A percentile compares a stretch with the other conserved stretches of the same genome.
Evolutionary conservation across 2,888 invertebrate species (phyloP).

Genomic region (Ypsolopha scabrella): DNA sequence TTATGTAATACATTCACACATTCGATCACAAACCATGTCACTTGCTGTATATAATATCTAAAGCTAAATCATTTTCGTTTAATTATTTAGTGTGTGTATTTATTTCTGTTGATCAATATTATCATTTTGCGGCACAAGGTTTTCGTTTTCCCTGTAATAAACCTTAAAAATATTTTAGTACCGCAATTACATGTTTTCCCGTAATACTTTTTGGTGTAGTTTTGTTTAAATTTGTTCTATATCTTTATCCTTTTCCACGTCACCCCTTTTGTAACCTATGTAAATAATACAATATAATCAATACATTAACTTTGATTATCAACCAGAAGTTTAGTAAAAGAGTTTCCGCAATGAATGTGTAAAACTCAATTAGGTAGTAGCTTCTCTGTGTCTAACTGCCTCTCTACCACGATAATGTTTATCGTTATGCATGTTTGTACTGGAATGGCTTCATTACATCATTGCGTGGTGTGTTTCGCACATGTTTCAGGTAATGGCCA

Average conservation of each 20-base stretch:
- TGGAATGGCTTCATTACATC: constrained; percentile 71
- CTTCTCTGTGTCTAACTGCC: constrained; percentile 49
- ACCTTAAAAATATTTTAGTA: too few species aligned
- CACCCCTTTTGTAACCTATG: neutral
- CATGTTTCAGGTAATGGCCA: constrained; percentile 79
- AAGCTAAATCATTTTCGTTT: neutral
- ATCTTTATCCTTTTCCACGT: neutral
- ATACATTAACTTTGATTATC: neutral
- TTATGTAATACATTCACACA: neutral
- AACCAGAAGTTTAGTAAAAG: neutral
- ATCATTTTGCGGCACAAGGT: neutral
- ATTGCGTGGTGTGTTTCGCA: constrained; percentile 71
- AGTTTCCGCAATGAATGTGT: neutral
- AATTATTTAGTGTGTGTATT: neutral
- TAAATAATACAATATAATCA: neutral
- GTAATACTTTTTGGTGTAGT: neutral
- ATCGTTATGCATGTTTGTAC: constrained; percentile 63
- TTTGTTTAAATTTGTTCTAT: neutral
- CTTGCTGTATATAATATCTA: neutral
- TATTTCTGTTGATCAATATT: neutral
- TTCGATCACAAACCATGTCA: neutral
- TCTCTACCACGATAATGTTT: constrained; percentile 36
- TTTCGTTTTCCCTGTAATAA: neutral
- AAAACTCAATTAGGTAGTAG: constrained; percentile 24
- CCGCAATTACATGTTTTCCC: too few species aligned